Evolutionary conservation across 2,113 vertebrate species (phyloP).

Genomic region (Sinocyclocheilus grahami): DNA sequence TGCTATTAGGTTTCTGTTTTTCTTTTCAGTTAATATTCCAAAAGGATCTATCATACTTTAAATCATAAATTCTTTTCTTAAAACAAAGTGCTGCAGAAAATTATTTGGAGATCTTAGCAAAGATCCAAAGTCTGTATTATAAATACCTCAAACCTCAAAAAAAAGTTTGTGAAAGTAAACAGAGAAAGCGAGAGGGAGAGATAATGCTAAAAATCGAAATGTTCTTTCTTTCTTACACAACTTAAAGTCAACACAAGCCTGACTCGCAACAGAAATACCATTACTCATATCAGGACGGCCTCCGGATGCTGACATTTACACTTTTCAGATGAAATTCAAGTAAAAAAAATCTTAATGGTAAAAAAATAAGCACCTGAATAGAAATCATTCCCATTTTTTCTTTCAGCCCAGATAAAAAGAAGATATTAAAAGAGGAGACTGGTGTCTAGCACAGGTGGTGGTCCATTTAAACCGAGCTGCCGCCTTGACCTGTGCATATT

Average conservation of each 20-base stretch:
- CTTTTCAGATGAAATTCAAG: not conserved
- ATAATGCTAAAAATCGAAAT: not conserved
- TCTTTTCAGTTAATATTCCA: not conserved
- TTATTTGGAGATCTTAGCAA: not conserved
- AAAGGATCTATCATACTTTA: not conserved
- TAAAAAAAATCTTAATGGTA: not conserved
- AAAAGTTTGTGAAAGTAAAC: not conserved
- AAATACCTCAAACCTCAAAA: not conserved
- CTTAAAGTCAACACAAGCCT: not conserved
- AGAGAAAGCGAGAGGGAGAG: not conserved
- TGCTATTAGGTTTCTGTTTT: not conserved
- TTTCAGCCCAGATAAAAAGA: constrained; percentile 15
- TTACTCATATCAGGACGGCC: not conserved
- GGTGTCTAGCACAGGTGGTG: constrained; percentile 39
- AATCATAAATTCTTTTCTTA: not conserved
- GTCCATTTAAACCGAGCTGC: not conserved
- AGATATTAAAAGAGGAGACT: constrained; percentile 33
- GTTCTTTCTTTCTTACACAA: not conserved
- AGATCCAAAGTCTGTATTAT: no score
- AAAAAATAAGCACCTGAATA: not conserved
- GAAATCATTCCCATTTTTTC: not conserved
- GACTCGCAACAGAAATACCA: not conserved
- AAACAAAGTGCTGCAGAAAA: not conserved
- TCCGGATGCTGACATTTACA: not conserved
- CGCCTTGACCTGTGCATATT: constrained; percentile 45